Base-by-base conservation (phyloP, 2,797 vertebrate genomes). In the Anabacerthia variegaticeps region DNA sequence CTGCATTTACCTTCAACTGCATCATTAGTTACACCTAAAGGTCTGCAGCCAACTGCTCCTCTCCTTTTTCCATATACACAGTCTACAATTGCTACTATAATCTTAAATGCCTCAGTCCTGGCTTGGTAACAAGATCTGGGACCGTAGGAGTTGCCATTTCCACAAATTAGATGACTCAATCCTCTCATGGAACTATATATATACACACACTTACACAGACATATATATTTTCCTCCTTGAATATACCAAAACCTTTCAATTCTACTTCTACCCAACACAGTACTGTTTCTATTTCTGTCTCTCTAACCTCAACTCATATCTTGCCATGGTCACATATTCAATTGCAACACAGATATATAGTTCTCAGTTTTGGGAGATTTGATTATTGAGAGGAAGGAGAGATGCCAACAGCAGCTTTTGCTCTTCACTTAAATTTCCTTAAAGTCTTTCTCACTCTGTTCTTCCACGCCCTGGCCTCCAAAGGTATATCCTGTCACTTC, bases 161-260 rank as follows among this genome's bases (percentile, higher is more conserved):
- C 59, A 54, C 30, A 12, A 59, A 76, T 20, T 0, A 16, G 34
- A 92, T 51, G 39, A 85, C 67, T 91, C 61, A 66, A 39, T 52
- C n/a, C 44, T 49, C 54, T 58, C 71, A 66, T 3, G 3, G 55
- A 14, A 51, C 59, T 77, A 17, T 30, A 49, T 11, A 3, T 22
- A 26, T 10, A 26, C 2, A 36, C 0, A 56, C 1, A 49, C 3
- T 44, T 20, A 65, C 3, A 43, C 2, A 78, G 4, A 72, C 1
- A 49, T 15, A n/a, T 1, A 2, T 8, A 3, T 46, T 79, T 46
- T 58, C 14, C 39, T 71, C 12, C 17, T 36, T 27, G 34, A 80
- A 73, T 68, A 73, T 21, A 86, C 19, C 66, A 68, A 65, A 43
- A 26, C 30, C 27, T 93, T 87, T 68, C 49, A 66, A 27, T 19